phyloP scores from a whole-genome alignment of 2,888 invertebrate genomes.

The Tipula helvola region DNA sequence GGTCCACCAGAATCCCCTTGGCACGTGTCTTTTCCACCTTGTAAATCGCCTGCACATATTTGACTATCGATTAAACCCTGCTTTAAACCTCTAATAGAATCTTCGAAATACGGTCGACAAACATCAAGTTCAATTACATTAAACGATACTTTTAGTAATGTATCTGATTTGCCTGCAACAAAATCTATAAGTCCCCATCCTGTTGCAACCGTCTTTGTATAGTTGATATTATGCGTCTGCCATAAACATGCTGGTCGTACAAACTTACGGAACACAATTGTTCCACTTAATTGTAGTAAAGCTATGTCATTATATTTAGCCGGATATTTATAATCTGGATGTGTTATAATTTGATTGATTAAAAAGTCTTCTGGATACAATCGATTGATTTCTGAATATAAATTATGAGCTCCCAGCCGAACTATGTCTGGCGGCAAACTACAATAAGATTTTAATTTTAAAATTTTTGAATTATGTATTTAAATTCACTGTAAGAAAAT shows the following conservation, averaged over 20 bases:
- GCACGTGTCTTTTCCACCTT: conserved; percentile 28
- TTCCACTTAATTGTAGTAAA: conserved; percentile 10
- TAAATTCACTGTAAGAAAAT: neutral
- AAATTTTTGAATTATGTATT: neutral
- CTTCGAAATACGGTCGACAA: neutral
- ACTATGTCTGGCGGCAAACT: conserved; percentile 17
- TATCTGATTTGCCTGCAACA: neutral
- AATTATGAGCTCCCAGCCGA: conserved; percentile 24
- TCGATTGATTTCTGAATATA: conserved; percentile 15
- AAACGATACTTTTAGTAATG: neutral
- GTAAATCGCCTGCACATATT: conserved; percentile 28
- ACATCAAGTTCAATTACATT: neutral
- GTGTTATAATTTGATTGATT: conserved; percentile 6
- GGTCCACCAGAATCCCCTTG: conserved; percentile 35
- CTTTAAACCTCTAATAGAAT: neutral
- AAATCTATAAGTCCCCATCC: conserved; percentile 41
- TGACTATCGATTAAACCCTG: conserved; percentile 27
- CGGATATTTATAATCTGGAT: conserved; percentile 9
- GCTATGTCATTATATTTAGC: conserved; percentile 12
- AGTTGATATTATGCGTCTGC: conserved; percentile 28
- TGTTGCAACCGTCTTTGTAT: conserved; percentile 40
- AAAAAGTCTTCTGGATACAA: conserved; percentile 11
- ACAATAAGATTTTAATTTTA: conserved; percentile 7
- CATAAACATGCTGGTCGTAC: conserved; percentile 48
- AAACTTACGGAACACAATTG: conserved; percentile 29